Evolutionary conservation across 2,797 vertebrate genomes (phyloP).

Genomic region (Tragelaphus eurycerus): DNA sequence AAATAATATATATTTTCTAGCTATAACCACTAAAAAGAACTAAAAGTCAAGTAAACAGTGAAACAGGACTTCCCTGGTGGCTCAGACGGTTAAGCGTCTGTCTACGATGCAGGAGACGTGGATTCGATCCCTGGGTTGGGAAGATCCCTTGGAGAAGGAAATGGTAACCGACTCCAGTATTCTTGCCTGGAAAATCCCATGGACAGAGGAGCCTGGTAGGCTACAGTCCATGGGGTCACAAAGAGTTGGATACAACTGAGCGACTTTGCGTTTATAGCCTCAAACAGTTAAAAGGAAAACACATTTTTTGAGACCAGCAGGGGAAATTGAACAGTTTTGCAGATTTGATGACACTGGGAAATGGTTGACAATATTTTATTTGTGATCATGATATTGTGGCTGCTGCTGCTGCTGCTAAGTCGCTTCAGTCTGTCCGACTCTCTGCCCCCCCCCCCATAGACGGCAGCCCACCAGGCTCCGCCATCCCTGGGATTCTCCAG

Average conservation of each 20-base stretch:
- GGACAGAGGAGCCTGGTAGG: too few relatives aligned
- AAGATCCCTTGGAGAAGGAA: too few relatives aligned
- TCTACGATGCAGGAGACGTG: too few relatives aligned
- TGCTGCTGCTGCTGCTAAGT: neutral
- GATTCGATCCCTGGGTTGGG: too few relatives aligned
- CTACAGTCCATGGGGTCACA: too few relatives aligned
- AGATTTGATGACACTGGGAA: neutral
- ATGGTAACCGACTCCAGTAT: too few relatives aligned
- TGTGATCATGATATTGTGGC: neutral
- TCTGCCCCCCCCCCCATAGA: rapidly evolving
- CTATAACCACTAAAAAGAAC: neutral
- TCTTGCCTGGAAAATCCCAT: too few relatives aligned
- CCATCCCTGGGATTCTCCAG: neutral
- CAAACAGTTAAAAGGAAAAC: neutral
- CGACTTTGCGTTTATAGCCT: too few relatives aligned
- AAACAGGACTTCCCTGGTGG: neutral
- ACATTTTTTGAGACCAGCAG: neutral
- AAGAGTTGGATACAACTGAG: too few relatives aligned
- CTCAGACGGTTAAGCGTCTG: too few relatives aligned
- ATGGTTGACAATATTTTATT: neutral
- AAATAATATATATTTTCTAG: neutral
- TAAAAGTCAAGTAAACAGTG: neutral
- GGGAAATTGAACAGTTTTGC: neutral
- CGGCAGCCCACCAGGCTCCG: neutral
- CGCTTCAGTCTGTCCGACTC: rapidly evolving